These are phyloP conservation scores for Colius striatus DNA, from an alignment of 2,113 vertebrate genomes.

Conservation along the genomic window DNA sequence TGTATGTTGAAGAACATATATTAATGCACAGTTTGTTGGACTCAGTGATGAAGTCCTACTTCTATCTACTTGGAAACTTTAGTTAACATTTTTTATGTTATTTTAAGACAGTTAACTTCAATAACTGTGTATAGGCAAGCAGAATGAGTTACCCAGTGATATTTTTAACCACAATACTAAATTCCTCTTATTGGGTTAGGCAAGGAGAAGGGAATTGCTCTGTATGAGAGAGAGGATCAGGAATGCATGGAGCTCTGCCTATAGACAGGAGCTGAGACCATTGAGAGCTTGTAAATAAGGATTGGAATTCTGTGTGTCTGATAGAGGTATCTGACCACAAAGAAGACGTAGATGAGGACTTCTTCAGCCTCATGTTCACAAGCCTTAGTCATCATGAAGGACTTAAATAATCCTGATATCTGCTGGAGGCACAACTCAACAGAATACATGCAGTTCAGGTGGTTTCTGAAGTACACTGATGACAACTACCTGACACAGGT, in stretches of 20 bases:
- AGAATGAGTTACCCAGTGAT: background rate
- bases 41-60: background rate
- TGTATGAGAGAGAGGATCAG: background rate
- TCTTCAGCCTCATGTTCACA: background rate
- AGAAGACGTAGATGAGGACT: background rate
- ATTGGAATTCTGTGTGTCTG: background rate
- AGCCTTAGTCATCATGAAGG: background rate
- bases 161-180: background rate
- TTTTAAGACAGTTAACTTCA: background rate
- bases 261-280: background rate
- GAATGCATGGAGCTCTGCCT: background rate
- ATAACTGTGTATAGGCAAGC: background rate
- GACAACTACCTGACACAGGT: background rate
- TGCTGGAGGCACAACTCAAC: background rate
- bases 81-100: background rate
- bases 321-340: accelerated
- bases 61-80: background rate
- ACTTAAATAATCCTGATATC: background rate
- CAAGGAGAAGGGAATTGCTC: background rate
- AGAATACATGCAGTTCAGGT: background rate
- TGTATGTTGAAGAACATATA: background rate
- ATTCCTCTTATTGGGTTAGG: background rate
- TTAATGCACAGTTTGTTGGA: background rate
- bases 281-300: background rate
- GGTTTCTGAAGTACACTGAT: background rate